Evolutionary conservation across 1,140 invertebrate species (phyloP), one percentile per base, ranked within the genome.

Genomic region (Agraylea sexmaculata): DNA sequence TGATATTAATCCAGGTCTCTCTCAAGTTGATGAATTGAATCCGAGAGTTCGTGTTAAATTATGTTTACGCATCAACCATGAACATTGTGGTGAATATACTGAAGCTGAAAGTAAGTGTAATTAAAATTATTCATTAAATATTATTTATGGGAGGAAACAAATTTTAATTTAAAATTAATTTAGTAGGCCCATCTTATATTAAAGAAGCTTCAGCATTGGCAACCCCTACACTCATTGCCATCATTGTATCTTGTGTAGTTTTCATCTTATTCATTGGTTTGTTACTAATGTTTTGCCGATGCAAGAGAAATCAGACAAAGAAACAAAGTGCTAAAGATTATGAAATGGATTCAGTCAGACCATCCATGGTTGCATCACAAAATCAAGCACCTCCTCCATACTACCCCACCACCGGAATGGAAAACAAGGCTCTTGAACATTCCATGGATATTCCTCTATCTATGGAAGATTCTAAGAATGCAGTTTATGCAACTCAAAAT

Each of bases 361-460:
- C 84, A 2, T 82, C 82, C 33, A 79, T 86, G 56, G 80, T 87
- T 3, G 73, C 78, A 18, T 77, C 81, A 43, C 83, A 83, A 57
- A 83, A 78, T 45, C 80, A 84, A 59, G 79, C 79, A 6, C 82
- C 83, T 27, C 86, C 86, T 2, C 87, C 87, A 8, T 89, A 89
- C 51, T 86, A 84, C 51, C 78, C 80, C 11, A 74, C 78, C 16
- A 75, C 77, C n/a, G 83, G 83, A 4, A 77, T 90, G 62, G 87
- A 91, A 62, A 91, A 91, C 59, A 91, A 91, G 64, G 87, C 84
- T 19, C 62, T 91, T 7, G 86, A 92, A 59, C 80, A 86, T 56
- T 85, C 82, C 11, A 73, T 88, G 70, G 84, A 89, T 53, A 66
- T 87, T 41, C 83, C 79, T 0, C 51, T 85, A 16, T 76, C 83